These are phyloP conservation scores for Paramuricea clavata DNA, from an alignment of 92 coral and sea anemone genomes.

Conservation along the genomic window DNA sequence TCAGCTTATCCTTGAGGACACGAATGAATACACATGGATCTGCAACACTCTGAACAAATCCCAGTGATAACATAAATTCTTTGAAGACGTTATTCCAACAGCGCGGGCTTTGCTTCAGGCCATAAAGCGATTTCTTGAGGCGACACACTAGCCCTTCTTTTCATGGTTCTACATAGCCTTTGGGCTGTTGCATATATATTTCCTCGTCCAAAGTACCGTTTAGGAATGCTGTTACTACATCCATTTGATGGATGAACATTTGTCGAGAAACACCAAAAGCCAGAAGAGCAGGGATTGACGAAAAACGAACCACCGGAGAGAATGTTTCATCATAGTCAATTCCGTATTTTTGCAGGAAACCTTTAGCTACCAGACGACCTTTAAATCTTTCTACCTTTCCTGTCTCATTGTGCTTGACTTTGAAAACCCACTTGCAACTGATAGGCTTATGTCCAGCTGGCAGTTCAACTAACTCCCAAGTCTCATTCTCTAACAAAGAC, in stretches of 20 bases:
- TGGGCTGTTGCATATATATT: too few species aligned
- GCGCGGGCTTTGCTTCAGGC: neutral
- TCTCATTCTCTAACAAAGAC: conserved; percentile 58
- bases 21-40: neutral
- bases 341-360: neutral
- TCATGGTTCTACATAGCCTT: neutral
- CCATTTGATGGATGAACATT: conserved; percentile 13
- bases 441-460: conserved; percentile 19
- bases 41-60: neutral
- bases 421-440: conserved; percentile 25
- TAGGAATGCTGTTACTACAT: neutral
- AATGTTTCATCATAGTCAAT: conserved; percentile 22
- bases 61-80: neutral
- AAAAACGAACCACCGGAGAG: conserved; percentile 7
- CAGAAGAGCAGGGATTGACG: conserved; percentile 7
- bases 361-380: conserved; percentile 16
- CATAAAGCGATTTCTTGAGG: neutral
- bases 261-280: conserved; percentile 27
- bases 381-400: conserved; percentile 13
- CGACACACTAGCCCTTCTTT: neutral
- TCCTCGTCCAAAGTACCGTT: neutral
- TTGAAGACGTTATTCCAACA: neutral
- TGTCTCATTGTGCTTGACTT: conserved; percentile 10
- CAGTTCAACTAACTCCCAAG: conserved; percentile 54
- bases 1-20: neutral